A percentile compares a stretch with the other conserved stretches of the same genome.
Conservation (phyloP, 1,140 invertebrate genomes). For the Heliconius congener region DNA sequence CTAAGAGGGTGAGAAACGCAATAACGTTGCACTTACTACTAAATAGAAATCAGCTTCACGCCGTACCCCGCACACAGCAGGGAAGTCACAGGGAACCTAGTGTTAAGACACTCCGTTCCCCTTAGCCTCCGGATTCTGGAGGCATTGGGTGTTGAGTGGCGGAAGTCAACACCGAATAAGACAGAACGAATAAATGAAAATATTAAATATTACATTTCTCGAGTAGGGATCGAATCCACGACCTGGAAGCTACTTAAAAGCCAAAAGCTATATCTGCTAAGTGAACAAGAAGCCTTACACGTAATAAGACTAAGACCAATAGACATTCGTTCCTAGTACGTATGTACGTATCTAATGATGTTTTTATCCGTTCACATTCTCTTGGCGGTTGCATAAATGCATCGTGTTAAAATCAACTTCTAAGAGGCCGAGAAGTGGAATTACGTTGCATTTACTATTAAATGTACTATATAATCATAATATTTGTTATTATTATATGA, state of each 20-base stretch:
- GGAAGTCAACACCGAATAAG: no score
- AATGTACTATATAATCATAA: no score
- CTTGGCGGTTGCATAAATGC: not conserved
- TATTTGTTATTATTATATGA: not conserved
- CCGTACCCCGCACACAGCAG: no score
- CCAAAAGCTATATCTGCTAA: not conserved
- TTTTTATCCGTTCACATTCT: slow-evolving; percentile 10
- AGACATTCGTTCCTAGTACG: not conserved
- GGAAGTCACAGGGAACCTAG: no score
- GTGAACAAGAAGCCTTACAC: not conserved
- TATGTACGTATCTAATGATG: not conserved
- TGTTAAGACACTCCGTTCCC: no score
- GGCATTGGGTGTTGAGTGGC: no score
- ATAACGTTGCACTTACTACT: not conserved
- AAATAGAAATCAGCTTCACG: no score
- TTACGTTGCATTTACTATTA: not conserved
- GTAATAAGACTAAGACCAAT: not conserved
- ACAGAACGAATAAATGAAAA: no score
- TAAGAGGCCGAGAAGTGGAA: not conserved
- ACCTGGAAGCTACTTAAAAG: no score
- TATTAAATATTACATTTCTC: no score
- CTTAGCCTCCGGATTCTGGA: no score
- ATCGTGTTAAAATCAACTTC: not conserved
- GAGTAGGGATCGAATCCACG: no score
- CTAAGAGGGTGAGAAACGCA: not conserved